Conservation (phyloP, 2,113 vertebrate genomes). For the Suncus etruscus region DNA sequence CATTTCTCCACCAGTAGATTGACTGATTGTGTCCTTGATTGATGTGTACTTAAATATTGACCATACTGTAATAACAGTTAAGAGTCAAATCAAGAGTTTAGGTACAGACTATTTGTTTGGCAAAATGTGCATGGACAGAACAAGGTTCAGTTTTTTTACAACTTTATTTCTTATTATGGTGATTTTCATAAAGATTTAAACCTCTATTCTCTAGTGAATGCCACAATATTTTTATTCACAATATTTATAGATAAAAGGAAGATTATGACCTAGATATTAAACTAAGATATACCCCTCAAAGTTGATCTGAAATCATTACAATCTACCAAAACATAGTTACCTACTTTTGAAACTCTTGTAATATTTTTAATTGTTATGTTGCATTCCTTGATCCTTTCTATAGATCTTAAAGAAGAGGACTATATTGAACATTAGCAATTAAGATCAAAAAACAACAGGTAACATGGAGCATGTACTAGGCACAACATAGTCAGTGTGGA, state of each 20-base stretch:
- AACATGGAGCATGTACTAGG: background rate
- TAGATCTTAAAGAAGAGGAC: background rate
- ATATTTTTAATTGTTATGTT: background rate
- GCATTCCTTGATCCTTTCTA: background rate
- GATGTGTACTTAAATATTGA: slow-evolving; percentile 10
- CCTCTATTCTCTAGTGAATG: background rate
- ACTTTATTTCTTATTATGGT: background rate
- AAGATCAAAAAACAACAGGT: background rate
- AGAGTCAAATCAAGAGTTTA: background rate
- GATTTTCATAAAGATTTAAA: background rate
- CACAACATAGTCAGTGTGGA: background rate
- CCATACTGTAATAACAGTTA: background rate
- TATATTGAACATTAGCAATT: background rate
- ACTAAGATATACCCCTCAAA: background rate
- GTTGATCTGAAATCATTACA: background rate
- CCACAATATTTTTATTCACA: too few relatives aligned
- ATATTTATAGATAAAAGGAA: background rate
- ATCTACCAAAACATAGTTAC: background rate
- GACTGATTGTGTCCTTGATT: too few relatives aligned
- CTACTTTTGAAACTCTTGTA: background rate
- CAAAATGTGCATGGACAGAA: background rate
- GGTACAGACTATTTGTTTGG: background rate
- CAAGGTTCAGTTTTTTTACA: background rate
- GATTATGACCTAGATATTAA: background rate
- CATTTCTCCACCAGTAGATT: background rate